Evolutionary conservation across 2,113 vertebrate genomes (phyloP), one percentile per base, ranked within the genome.

Genomic region (Mystacornis crossleyi): DNA sequence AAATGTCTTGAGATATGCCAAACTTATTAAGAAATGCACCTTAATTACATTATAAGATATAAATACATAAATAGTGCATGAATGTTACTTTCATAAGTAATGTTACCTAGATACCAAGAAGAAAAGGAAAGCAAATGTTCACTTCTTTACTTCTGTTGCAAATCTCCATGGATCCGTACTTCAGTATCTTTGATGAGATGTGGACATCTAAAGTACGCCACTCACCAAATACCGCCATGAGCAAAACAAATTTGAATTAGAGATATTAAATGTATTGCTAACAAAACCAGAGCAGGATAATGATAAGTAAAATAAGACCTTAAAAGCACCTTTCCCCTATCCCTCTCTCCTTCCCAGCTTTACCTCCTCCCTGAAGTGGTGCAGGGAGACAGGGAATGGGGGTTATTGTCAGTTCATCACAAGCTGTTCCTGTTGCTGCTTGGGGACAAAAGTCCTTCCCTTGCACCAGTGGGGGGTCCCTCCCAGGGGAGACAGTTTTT

Each of bases 401-500:
- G 3, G 4, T 26, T 51, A 23, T 28, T 26, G 2, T 45, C 21
- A 33, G 17, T 45, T 43, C 38, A 18, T 51, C 14, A 26, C 18
- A 45, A 23, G 18, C 10, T 51, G 4, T 9, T 43, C 5, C 17
- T 67, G 33, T 12, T 36, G 5, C 26, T 26, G 9, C 31, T 1
- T 77, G 9, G 2, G 7, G 14, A 69, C 33, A 51, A 36, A 58
- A 51, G 47, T 77, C 9, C 9, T 73, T 23, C 9, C 23, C 14
- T 11, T 12, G 9, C 5, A 36, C 8, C 9, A 58, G 10, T 9
- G 11, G 36, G 17, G 11, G 3, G 6, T 36, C 9, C 14, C 26
- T 45, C 12, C 11, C 3, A 28, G 2, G 7, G 0, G 0, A 60
- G 17, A 28, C 1, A 33, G 3, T 23, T 51, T 31, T 86, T 26